Evolutionary conservation across 1,140 invertebrate genomes (phyloP), one percentile per base, ranked within the genome.

Genomic region (Camponotus pennsylvanicus): DNA sequence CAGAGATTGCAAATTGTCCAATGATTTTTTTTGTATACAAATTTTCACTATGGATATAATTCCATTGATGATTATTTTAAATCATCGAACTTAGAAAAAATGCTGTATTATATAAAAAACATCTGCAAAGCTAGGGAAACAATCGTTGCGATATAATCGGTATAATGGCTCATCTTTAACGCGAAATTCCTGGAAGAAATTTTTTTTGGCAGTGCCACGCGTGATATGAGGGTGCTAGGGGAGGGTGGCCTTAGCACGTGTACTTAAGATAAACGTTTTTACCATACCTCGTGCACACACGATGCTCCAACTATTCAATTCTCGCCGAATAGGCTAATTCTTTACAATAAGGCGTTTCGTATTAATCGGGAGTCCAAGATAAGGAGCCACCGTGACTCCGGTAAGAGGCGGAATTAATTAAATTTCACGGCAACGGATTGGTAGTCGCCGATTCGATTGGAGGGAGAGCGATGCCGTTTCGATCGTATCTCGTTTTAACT

Each of bases 321-420:
- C 64, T 63, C 71, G 55, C 6, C 40, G 64, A 83, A 89, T 55
- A 70, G 32, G 79, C 76, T 86, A 90, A 88, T 91, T 86, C 79
- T 42, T 21, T 37, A 34, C 86, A 80, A 91, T 91, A 87, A 90
- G 61, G 40, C 78, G 52, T 88, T 80, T 88, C 86, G 76, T 80
- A 87, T 91, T 88, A 90, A 88, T 91, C 89, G 70, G 32, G 55
- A 52, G 15, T 18, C 3, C 13, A 40, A 85, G 90, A 90, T 89
- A 89, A 86, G 70, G 66, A 69, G 34, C 61, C 49, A 86, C 52
- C 64, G 80, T 73, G 70, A 71, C 79, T 77, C 7, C 70, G 85
- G 67, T 21, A 87, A 86, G 78, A 84, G 90, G 87, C 89, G 89
- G 90, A 90, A 89, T 91, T 91, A 91, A 90, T 90, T 91, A 91